Evolutionary conservation across 2,113 vertebrate species (phyloP), one percentile per base, ranked within the genome.

Genomic region (Fukomys damarensis): DNA sequence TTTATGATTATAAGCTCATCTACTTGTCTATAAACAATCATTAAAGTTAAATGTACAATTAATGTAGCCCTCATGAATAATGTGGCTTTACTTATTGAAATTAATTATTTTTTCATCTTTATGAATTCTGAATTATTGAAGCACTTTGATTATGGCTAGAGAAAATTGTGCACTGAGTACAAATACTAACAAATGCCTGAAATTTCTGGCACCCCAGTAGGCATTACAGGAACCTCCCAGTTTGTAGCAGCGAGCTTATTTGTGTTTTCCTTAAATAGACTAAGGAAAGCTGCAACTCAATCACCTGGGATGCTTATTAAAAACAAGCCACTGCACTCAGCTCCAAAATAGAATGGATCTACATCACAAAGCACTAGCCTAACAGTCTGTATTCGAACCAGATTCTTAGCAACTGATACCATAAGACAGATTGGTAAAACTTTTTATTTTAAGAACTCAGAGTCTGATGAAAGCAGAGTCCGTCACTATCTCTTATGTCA

Each of bases 91-190:
- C 28, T 77, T 30, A 49, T 49, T 77, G 26, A 77, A 61, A 41
- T 4, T 92, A 38, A 63, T 52, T 70, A 80, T 81, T 38, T 80
- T 63, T 12, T 68, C 56, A 72, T 58, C 46, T 58, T 93, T 56
- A 90, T 13, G 61, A 79, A 94, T 93, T 89, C 17, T 7, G 52
- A 93, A 90, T 81, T 92, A 84, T 30, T 63, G 43, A 52, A 59
- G 56, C 2, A 38, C 26, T 92, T 91, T 10, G 70, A 82, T 49
- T 66, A 61, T 63, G 19, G n/a, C 32, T 77, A 86, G 1, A 82
- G 28, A 93, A 96, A 81, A 41, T 66, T 76, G 30, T 70, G 26
- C 35, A 63, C 26, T 61, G 35, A 41, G 28, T 81, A n/a, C 2
- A 79, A 52, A 54, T 46, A 14, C 4, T 90, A 58, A 54, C 8